phyloP scores from a whole-genome alignment of 2,888 invertebrate genomes.

The Cryptosula pallasiana region DNA sequence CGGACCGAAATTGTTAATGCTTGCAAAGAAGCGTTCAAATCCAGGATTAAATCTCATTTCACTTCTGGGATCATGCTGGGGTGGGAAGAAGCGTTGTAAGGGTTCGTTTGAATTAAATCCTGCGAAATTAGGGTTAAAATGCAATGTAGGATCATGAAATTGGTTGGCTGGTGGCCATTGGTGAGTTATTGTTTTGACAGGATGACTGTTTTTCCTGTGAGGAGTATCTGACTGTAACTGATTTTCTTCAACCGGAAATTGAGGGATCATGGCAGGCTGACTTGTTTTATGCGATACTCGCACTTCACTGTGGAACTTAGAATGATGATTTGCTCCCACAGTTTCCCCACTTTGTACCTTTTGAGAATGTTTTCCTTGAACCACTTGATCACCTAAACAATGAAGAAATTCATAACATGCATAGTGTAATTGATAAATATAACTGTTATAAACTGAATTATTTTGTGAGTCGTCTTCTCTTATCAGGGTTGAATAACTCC shows the following conservation, averaged over 20 bases:
- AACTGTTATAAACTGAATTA: neutral
- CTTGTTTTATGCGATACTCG: conserved; percentile 3
- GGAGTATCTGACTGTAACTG: neutral
- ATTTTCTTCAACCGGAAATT: neutral
- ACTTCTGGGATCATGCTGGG: neutral
- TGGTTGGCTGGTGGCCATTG: neutral
- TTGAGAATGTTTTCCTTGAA: conserved; percentile 3
- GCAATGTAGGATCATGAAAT: neutral
- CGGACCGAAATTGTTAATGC: conserved; percentile 8
- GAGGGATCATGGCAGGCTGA: neutral
- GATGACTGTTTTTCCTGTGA: conserved; percentile 5
- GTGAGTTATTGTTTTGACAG: neutral
- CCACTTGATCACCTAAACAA: neutral
- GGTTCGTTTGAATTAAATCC: neutral
- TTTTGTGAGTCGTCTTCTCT: too few species aligned
- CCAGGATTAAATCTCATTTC: neutral
- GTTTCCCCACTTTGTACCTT: conserved; percentile 16
- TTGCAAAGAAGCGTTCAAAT: conserved; percentile 7
- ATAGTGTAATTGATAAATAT: neutral
- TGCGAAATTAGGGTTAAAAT: neutral
- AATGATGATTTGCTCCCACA: conserved; percentile 5
- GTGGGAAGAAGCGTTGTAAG: neutral
- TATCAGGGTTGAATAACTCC: too few species aligned
- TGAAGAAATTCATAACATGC: neutral
- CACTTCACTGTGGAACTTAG: conserved; percentile 20